Percentiles rank a stretch among this genome's conserved stretches.
Conservation (phyloP, 2,888 invertebrate species). For the Parnassius mnemosyne region DNA sequence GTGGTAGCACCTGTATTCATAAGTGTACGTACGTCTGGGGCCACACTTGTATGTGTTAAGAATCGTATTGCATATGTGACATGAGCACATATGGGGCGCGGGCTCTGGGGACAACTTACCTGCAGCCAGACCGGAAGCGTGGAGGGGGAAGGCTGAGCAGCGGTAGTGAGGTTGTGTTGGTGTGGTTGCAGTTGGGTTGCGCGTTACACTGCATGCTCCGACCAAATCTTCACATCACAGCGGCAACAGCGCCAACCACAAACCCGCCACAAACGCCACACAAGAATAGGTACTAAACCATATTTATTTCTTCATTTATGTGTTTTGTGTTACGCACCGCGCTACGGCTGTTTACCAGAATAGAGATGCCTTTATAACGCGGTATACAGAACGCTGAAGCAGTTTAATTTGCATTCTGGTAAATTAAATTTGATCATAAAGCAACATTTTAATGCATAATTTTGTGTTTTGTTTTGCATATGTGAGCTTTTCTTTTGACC, state of each 20-base stretch:
- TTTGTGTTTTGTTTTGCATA: conserved; percentile 70
- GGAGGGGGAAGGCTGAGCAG: conserved; percentile 36
- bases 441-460: conserved; percentile 79
- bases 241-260: conserved; percentile 80
- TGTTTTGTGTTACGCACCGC: conserved; percentile 79
- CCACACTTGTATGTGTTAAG: conserved; percentile 15
- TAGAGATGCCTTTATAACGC: conserved; percentile 67
- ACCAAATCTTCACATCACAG: conserved; percentile 80
- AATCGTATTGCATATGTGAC: conserved; percentile 32
- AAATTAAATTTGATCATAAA: conserved; percentile 51
- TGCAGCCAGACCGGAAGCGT: conserved; percentile 30
- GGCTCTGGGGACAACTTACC: conserved; percentile 36
- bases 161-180: conserved; percentile 77
- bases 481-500: conserved; percentile 65
- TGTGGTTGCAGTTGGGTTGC: conserved; percentile 94
- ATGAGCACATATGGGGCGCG: conserved; percentile 23
- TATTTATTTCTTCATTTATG: conserved; percentile 72
- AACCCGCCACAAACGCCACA: conserved; percentile 78
- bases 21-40: conserved; percentile 29
- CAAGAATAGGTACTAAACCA: conserved; percentile 80
- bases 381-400: conserved; percentile 59
- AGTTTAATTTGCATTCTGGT: conserved; percentile 63
- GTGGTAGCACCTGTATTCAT: conserved; percentile 60
- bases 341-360: conserved; percentile 67
- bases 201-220: conserved; percentile 94